A percentile compares a stretch with the other conserved stretches of the same genome.
phyloP scores from a whole-genome alignment of 2,888 invertebrate genomes.

The Amaurobius ferox region DNA sequence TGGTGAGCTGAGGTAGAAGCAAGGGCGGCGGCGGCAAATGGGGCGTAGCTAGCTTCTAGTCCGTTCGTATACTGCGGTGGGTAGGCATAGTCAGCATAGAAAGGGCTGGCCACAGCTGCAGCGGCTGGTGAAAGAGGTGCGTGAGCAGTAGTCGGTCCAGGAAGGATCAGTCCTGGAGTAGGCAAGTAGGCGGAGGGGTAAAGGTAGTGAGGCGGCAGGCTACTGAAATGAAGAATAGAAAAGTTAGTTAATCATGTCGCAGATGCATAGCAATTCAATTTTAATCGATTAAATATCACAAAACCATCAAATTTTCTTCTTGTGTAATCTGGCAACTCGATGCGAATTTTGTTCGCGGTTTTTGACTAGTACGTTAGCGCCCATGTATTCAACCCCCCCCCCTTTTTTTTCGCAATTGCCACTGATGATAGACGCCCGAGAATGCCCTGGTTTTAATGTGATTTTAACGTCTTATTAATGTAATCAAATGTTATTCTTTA shows the following conservation, averaged over 20 bases:
- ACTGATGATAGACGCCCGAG: too few species aligned
- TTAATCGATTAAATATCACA: too few species aligned
- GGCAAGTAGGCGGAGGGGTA: conserved; percentile 58
- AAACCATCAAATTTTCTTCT: too few species aligned
- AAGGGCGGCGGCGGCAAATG: conserved; percentile 28
- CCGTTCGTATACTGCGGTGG: conserved; percentile 45
- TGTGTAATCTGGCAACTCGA: too few species aligned
- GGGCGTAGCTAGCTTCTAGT: conserved; percentile 47
- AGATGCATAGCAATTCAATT: too few species aligned
- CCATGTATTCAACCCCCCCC: too few species aligned
- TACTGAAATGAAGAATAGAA: background rate
- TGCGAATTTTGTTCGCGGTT: too few species aligned
- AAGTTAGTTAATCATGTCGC: background rate
- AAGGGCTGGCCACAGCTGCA: conserved; percentile 40
- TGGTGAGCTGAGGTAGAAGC: conserved; percentile 28
- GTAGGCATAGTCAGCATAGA: conserved; percentile 53
- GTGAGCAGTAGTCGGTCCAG: conserved; percentile 41
- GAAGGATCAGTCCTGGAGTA: conserved; percentile 62
- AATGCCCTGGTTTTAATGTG: too few species aligned
- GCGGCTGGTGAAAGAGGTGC: conserved; percentile 65
- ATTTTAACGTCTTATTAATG: too few species aligned
- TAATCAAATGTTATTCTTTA: too few species aligned
- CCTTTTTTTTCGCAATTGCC: too few species aligned
- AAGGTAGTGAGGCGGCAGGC: conserved; percentile 48
- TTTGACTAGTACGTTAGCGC: too few species aligned